Conservation (phyloP, 2,113 vertebrate genomes). For the Cottus gobio region DNA sequence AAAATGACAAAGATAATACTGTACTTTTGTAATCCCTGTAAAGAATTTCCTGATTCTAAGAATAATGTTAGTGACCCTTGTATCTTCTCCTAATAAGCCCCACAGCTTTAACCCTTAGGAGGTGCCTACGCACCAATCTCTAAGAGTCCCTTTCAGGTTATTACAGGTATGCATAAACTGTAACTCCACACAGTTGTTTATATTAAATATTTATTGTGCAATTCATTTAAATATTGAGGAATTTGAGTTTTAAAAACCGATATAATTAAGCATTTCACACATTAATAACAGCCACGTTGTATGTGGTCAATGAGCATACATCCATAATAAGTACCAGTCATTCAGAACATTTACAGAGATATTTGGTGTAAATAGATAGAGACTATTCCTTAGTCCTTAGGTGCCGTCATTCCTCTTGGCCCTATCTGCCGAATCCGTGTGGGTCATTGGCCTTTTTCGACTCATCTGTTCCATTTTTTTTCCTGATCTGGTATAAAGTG, state of each 20-base stretch:
- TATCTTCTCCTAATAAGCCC: neutral
- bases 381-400: conserved; percentile 26
- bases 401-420: neutral
- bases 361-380: conserved; percentile 38
- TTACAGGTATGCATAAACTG: neutral
- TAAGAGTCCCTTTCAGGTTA: neutral
- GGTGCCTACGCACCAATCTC: neutral
- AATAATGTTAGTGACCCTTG: neutral
- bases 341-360: conserved; percentile 43
- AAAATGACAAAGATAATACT: neutral
- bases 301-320: conserved; percentile 25
- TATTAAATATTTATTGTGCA: conserved; percentile 70
- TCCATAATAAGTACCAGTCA: conserved; percentile 67
- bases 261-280: conserved; percentile 18
- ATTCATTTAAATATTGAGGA: conserved; percentile 67
- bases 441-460: conserved; percentile 77
- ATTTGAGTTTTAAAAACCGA: conserved; percentile 24
- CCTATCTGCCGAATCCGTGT: conserved; percentile 80
- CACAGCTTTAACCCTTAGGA: neutral
- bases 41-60: neutral
- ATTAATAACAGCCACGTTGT: conserved; percentile 26
- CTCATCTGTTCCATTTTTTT: conserved; percentile 74
- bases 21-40: neutral
- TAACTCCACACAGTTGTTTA: neutral
- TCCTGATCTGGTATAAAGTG: conserved; percentile 76